Evolutionary conservation across 2,888 invertebrate genomes (phyloP).

Genomic region (Chesias legatella): DNA sequence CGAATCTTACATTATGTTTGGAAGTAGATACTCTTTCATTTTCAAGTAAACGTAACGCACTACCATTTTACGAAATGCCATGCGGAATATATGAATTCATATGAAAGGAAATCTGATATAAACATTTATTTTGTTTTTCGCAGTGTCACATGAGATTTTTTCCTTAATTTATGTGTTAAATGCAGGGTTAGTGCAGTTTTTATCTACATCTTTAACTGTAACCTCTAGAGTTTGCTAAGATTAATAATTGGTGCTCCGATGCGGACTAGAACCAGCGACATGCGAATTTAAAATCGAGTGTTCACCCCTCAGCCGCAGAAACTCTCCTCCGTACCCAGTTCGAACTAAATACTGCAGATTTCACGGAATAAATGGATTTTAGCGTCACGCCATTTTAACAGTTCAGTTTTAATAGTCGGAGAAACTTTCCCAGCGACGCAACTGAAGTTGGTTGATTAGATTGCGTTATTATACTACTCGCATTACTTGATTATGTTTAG

Average conservation of each 20-base stretch:
- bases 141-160: conserved; percentile 11
- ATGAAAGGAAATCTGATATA: conserved; percentile 18
- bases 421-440: conserved; percentile 45
- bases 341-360: conserved; percentile 31
- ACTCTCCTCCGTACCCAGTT: no score
- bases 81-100: conserved; percentile 20
- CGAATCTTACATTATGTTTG: no score
- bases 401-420: conserved; percentile 43
- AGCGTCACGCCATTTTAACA: conserved; percentile 49
- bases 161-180: no score
- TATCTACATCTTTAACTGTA: no score
- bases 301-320: no score
- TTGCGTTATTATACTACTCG: conserved; percentile 38
- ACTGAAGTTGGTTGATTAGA: conserved; percentile 38
- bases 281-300: no score
- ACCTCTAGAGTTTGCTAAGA: no score
- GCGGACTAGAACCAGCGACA: no score
- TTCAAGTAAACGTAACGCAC: conserved; percentile 4
- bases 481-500: background rate
- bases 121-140: conserved; percentile 15
- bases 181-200: no score
- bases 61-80: conserved; percentile 13
- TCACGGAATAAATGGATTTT: conserved; percentile 40
- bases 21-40: conserved; percentile 3
- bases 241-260: no score